phyloP scores from a whole-genome alignment of 1,140 invertebrate species.

The Rhyzopertha dominica region DNA sequence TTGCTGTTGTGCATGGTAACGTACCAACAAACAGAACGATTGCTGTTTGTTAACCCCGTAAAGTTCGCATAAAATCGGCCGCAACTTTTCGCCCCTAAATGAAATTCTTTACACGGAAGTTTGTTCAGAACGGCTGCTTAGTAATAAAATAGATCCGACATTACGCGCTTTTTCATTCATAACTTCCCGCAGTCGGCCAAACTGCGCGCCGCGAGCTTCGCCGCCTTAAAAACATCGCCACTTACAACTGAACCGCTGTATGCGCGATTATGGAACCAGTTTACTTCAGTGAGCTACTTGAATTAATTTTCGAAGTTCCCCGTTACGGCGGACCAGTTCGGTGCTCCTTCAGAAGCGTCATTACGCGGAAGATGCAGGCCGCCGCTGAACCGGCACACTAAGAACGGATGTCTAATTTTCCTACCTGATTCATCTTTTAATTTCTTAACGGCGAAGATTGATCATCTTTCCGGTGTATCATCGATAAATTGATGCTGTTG shows the following conservation, averaged over 20 bases:
- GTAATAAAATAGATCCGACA: conserved; percentile 27
- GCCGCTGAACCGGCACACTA: too few species aligned
- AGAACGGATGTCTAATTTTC: too few species aligned
- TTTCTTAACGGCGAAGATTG: too few species aligned
- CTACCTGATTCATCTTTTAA: too few species aligned
- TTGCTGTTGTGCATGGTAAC: neutral
- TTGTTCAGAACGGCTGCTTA: conserved; percentile 23
- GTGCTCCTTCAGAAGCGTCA: too few species aligned
- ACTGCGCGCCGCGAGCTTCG: neutral
- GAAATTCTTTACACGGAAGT: conserved; percentile 21
- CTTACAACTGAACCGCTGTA: conserved; percentile 14
- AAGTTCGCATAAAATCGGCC: neutral
- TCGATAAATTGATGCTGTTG: too few species aligned
- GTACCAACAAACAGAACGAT: neutral
- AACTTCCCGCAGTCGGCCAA: conserved; percentile 21
- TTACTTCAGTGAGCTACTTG: conserved; percentile 29
- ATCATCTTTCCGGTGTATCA: too few species aligned
- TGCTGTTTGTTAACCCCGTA: neutral
- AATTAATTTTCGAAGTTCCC: conserved; percentile 28
- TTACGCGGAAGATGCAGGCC: too few species aligned
- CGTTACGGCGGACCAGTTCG: too few species aligned
- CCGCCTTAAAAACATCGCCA: conserved; percentile 10
- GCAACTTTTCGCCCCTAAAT: neutral
- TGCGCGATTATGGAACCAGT: conserved; percentile 28
- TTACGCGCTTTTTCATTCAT: conserved; percentile 33